Base-by-base conservation (phyloP, 2,797 vertebrate species). In the Bradypus variegatus region DNA sequence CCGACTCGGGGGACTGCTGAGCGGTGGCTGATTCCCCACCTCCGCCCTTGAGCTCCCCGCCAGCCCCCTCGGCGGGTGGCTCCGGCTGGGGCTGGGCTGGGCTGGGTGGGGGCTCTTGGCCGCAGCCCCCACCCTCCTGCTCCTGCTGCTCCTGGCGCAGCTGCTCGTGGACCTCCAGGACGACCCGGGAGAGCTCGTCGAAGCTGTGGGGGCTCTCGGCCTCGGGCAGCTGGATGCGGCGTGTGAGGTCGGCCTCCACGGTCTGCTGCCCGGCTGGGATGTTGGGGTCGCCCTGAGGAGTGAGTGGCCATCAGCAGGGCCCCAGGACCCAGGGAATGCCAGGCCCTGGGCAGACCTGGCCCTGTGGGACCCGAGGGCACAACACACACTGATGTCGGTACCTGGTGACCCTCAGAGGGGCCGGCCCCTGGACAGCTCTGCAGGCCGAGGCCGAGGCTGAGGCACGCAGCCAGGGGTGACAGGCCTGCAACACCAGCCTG, bases 261-360 rank as follows among this genome's bases (percentile, higher is more conserved):
- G 99, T 99, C 95, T 99, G 98, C 95, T 99, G 99, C 21, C 99
- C 99, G 0, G 99, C 99, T 18, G 99, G 99, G 95, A 99, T 99
- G 92, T 99, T 99, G 85, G 99, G 99, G 96, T 99, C 99, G 53
- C 99, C 99, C 99, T 99, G 82, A n/a, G 3, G 88, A 85, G 80
- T 10, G 67, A 29, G 53, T 31, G 33, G 86, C 65, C 45, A 36
- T 23, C 31, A 23, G 16, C 58, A 58, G 58, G 16, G 19, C 58
- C 58, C 58, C 16, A 18, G 6, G 15, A 19, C 55, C 16, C 7
- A 21, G 58, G 19, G 55, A 50, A 50, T 50, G 38, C 21, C 58
- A 8, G 21, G 78, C 67, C 36, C 45, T 27, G 36, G 36, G 36
- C 50, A 50, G 50, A 14, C 50, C 50, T 13, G 50, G 11, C 50